Conservation (phyloP, 1,140 invertebrate species). For the Dufourea novaeangliae region DNA sequence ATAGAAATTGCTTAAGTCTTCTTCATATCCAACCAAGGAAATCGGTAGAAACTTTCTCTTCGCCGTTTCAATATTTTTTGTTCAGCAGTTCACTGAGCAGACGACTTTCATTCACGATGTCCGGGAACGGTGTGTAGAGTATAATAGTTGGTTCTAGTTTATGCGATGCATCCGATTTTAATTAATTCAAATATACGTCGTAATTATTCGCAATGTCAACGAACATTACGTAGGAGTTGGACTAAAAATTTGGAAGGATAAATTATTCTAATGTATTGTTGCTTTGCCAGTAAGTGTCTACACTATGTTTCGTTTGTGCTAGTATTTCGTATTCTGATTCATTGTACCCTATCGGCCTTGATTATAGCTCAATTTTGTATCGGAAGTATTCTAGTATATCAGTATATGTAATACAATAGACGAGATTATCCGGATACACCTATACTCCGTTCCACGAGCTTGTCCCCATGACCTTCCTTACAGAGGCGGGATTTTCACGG, state of each 20-base stretch:
- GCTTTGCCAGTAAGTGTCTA: too few relatives aligned
- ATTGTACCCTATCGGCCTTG: too few relatives aligned
- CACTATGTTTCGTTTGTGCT: too few relatives aligned
- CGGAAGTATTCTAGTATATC: too few relatives aligned
- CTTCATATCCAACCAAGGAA: conserved; percentile 15
- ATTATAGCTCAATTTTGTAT: too few relatives aligned
- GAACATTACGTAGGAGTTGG: neutral
- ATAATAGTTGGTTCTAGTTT: neutral
- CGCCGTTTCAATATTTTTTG: conserved; percentile 14
- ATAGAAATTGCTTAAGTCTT: conserved; percentile 4
- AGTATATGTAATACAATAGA: too few relatives aligned
- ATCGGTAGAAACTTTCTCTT: conserved; percentile 33
- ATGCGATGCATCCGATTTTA: neutral
- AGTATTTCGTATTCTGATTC: too few relatives aligned
- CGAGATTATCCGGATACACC: too few relatives aligned
- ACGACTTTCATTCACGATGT: conserved; percentile 22
- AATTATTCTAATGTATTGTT: too few relatives aligned
- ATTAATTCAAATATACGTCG: neutral
- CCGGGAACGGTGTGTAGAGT: neutral
- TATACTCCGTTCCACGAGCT: too few relatives aligned
- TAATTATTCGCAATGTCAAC: neutral
- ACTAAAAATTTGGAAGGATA: neutral
- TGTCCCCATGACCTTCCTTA: too few relatives aligned
- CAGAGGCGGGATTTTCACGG: too few relatives aligned
- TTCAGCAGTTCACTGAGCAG: neutral